Evolutionary conservation across 2,113 vertebrate genomes (phyloP).

Genomic region (Arenaria interpres): DNA sequence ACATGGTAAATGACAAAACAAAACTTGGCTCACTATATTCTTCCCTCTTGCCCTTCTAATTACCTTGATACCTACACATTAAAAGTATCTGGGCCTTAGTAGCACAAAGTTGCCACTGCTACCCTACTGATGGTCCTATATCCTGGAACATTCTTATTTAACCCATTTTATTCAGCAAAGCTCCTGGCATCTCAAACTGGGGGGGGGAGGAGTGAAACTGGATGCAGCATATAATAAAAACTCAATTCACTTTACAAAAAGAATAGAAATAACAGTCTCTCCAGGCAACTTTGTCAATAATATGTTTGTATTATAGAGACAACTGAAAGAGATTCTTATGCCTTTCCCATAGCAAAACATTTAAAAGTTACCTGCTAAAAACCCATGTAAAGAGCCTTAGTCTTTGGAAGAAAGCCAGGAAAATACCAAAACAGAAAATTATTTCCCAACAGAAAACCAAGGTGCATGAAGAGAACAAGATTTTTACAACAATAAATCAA

Average conservation of each 20-base stretch:
- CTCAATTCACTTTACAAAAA: not conserved
- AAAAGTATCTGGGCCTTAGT: not conserved
- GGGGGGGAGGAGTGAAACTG: no score
- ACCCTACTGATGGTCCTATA: not conserved
- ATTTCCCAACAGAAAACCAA: not conserved
- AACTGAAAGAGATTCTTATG: not conserved
- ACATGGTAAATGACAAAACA: not conserved
- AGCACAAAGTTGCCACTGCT: not conserved
- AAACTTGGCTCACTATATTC: not conserved
- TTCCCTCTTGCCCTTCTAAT: not conserved
- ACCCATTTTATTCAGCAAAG: not conserved
- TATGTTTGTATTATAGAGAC: not conserved
- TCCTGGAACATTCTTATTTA: not conserved
- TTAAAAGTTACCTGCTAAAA: not conserved
- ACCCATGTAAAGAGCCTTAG: not conserved
- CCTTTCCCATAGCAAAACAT: not conserved
- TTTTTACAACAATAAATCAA: not conserved
- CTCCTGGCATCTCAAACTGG: not conserved
- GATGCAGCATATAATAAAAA: not conserved
- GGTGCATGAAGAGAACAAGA: not conserved
- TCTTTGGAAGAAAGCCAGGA: not conserved
- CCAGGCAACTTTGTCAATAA: not conserved
- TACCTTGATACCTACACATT: not conserved
- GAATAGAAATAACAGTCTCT: not conserved
- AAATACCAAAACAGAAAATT: not conserved